phyloP scores from a whole-genome alignment of 2,113 vertebrate species.

The Copsychus sechellarum region DNA sequence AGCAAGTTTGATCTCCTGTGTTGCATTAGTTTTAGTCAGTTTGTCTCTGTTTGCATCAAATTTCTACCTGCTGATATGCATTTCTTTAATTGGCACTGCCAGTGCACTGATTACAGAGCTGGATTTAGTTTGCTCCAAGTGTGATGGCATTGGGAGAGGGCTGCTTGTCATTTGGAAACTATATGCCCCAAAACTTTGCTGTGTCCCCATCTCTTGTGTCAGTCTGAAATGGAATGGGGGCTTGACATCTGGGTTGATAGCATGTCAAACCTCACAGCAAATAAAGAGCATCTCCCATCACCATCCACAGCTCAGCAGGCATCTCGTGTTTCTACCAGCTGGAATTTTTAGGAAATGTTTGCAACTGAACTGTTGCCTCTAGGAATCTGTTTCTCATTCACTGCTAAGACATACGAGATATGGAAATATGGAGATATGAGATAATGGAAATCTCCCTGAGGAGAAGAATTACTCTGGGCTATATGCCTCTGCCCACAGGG shows the following conservation, averaged over 20 bases:
- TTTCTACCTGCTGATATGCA: neutral
- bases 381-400: neutral
- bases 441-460: neutral
- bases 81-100: neutral
- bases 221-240: neutral
- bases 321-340: neutral
- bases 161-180: neutral
- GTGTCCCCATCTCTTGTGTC: neutral
- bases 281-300: neutral
- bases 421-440: neutral
- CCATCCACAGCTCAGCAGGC: neutral
- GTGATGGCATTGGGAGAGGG: neutral
- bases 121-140: neutral
- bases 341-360: slow-evolving; percentile 4
- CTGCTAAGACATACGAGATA: neutral
- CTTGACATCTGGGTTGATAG: neutral
- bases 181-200: neutral
- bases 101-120: neutral
- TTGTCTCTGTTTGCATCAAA: neutral
- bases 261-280: neutral
- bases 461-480: neutral
- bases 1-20: neutral
- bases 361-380: neutral
- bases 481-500: neutral
- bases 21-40: neutral